Evolutionary conservation across 2,888 invertebrate genomes (phyloP).

Genomic region (Arrhopalites spinosus): DNA sequence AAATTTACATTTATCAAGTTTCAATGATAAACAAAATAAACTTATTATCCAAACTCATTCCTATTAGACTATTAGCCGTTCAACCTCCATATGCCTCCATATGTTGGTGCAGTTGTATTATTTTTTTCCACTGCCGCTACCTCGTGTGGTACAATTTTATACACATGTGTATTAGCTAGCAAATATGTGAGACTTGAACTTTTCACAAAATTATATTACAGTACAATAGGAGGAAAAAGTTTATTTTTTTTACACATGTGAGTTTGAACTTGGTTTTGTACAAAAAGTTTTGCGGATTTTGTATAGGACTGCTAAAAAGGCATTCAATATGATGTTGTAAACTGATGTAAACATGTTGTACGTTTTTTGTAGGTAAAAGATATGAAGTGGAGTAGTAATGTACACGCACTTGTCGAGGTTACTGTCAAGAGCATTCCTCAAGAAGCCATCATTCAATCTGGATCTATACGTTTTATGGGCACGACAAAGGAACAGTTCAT

Average conservation of each 20-base stretch:
- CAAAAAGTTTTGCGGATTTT: no score
- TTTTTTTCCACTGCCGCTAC: no score
- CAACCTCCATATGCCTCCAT: no score
- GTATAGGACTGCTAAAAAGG: background rate
- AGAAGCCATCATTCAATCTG: slow-evolving; percentile 89
- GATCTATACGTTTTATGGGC: slow-evolving; percentile 83
- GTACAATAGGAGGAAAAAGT: background rate
- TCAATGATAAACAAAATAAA: no score
- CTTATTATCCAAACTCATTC: no score
- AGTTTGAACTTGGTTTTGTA: no score
- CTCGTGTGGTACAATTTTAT: no score
- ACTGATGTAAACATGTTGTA: background rate
- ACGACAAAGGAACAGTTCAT: slow-evolving; percentile 87
- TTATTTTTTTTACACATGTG: background rate
- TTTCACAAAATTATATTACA: background rate
- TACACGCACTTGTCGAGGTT: slow-evolving; percentile 83
- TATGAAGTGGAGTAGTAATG: slow-evolving; percentile 61
- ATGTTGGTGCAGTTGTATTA: no score
- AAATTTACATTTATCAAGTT: no score
- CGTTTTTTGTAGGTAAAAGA: slow-evolving; percentile 59
- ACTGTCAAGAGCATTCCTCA: slow-evolving; percentile 85
- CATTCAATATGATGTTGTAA: background rate
- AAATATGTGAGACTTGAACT: background rate
- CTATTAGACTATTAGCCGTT: no score
- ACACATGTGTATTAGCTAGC: no score